Conservation (phyloP, 2,797 vertebrate species). For the Hydrocynus forskahlii region DNA sequence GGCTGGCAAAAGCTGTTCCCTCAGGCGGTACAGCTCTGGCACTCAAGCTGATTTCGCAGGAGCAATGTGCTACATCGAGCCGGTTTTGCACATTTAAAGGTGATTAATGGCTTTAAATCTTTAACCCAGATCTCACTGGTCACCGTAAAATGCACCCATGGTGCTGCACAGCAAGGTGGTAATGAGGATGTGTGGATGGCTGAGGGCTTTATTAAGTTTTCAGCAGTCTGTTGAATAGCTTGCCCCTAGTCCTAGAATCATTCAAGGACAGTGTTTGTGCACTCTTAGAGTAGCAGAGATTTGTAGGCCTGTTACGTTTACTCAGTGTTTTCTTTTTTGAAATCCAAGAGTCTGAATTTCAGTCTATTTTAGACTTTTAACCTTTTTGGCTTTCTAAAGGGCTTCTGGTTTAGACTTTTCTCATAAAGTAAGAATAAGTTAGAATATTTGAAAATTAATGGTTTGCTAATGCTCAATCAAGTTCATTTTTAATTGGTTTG, state of each 20-base stretch:
- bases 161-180: not conserved
- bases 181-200: not conserved
- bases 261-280: not conserved
- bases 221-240: not conserved
- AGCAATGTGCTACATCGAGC: not conserved
- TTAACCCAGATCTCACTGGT: not conserved
- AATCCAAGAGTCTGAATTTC: too few species aligned
- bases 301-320: not conserved
- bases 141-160: not conserved
- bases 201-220: not conserved
- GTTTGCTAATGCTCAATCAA: not conserved
- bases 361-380: too few species aligned
- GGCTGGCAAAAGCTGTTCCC: constrained; percentile 34
- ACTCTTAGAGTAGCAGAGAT: not conserved
- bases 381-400: too few species aligned
- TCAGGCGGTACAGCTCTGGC: not conserved
- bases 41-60: constrained; percentile 10
- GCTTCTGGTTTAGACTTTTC: too few species aligned
- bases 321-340: too few species aligned
- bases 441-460: too few species aligned
- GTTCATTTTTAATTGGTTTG: too few species aligned
- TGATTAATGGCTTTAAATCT: not conserved
- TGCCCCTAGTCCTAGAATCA: not conserved
- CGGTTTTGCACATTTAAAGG: not conserved
- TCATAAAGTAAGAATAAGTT: too few species aligned